Evolutionary conservation across 2,797 vertebrate genomes (phyloP).

Genomic region (Triplophysa yarkandensis): DNA sequence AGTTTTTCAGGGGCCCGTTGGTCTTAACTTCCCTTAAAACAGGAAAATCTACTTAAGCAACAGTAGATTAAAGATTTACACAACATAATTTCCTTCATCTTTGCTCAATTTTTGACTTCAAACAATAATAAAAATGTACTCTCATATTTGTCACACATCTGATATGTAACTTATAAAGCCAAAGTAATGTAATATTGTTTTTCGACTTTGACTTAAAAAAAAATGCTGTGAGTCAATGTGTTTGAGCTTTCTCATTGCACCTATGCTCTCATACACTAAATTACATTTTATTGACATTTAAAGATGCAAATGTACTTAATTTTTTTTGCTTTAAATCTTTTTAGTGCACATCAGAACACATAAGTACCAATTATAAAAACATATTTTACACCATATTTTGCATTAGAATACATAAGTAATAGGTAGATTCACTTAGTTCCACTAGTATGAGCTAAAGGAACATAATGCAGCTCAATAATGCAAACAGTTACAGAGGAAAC

Average conservation of each 20-base stretch:
- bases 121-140: not conserved
- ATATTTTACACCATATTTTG: not conserved
- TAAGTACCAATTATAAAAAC: constrained; percentile 13
- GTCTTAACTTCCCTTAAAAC: not conserved
- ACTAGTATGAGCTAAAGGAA: constrained; percentile 7
- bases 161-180: not conserved
- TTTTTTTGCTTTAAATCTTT: too few species aligned
- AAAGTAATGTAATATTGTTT: not conserved
- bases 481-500: constrained; percentile 3
- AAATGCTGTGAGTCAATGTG: not conserved
- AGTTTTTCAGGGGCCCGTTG: not conserved
- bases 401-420: constrained; percentile 5
- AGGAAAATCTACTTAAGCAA: not conserved
- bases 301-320: too few species aligned
- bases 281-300: too few species aligned
- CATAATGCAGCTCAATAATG: constrained; percentile 13
- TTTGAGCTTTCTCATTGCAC: not conserved
- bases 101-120: too few species aligned
- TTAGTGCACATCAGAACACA: constrained; percentile 3
- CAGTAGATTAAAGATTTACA: not conserved
- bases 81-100: not conserved
- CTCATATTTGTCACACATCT: not conserved
- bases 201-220: too few species aligned
- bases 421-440: not conserved
- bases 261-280: not conserved